Evolutionary conservation across 2,797 vertebrate genomes (phyloP).

Genomic region (Poliocrania exsul): DNA sequence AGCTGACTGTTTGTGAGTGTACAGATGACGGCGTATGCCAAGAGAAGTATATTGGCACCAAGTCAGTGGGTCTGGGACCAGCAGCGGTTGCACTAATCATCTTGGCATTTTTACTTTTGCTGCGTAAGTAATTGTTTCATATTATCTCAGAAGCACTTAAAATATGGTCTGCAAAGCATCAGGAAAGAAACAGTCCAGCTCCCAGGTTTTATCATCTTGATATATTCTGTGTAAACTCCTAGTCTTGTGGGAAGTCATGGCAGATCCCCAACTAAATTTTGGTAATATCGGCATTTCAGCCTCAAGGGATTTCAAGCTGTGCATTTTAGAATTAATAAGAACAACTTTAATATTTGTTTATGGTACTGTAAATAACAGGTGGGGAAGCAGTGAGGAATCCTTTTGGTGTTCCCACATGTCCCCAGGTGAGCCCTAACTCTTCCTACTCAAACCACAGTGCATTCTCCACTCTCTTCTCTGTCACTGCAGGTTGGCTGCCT

Average conservation of each 20-base stretch:
- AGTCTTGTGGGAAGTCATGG: neutral
- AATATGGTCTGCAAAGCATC: neutral
- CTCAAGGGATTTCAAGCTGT: neutral
- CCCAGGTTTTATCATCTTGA: neutral
- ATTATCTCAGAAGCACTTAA: neutral
- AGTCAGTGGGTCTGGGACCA: conserved; percentile 62
- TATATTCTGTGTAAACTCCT: neutral
- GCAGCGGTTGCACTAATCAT: conserved; percentile 74
- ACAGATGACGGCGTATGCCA: neutral
- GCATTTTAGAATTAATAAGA: neutral
- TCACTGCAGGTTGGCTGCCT: neutral
- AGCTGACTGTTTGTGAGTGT: conserved; percentile 70
- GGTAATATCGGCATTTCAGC: neutral
- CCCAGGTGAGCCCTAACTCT: neutral
- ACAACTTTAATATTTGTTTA: neutral
- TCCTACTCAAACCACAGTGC: neutral
- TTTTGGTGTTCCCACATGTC: neutral
- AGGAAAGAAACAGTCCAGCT: neutral
- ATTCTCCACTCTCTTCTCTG: neutral
- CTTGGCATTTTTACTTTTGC: conserved; percentile 75
- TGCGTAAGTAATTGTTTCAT: conserved; percentile 72
- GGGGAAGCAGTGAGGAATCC: neutral
- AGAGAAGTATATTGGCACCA: rapidly evolving
- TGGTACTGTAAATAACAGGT: neutral
- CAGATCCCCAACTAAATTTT: neutral